Evolutionary conservation across 1,140 invertebrate species (phyloP).

Genomic region (Amyelois transitella): DNA sequence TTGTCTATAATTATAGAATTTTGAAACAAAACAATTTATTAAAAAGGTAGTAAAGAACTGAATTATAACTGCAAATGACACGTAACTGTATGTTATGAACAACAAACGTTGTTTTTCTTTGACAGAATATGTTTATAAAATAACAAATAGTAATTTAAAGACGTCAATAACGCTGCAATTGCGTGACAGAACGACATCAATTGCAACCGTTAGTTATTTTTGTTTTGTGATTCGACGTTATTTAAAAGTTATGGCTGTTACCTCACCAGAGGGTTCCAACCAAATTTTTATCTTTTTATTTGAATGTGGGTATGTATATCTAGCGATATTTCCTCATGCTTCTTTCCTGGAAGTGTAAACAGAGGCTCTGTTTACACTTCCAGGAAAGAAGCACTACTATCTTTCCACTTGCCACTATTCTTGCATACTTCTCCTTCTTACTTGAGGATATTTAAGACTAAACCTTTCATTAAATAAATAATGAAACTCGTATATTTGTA

Average conservation of each 20-base stretch:
- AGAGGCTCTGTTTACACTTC: too few relatives aligned
- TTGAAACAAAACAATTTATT: not conserved
- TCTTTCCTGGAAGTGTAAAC: too few relatives aligned
- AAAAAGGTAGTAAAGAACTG: not conserved
- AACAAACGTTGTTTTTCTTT: not conserved
- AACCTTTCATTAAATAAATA: too few relatives aligned
- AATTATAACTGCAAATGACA: not conserved
- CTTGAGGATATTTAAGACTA: too few relatives aligned
- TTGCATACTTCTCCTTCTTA: too few relatives aligned
- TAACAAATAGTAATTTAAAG: not conserved
- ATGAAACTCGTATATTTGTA: too few relatives aligned
- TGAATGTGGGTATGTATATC: too few relatives aligned
- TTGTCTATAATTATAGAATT: not conserved
- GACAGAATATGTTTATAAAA: not conserved
- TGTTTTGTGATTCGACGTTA: not conserved
- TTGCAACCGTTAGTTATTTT: not conserved
- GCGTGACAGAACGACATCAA: constrained; percentile 2
- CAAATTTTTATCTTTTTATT: too few relatives aligned
- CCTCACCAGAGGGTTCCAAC: too few relatives aligned
- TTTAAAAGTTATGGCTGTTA: not conserved
- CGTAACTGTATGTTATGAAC: not conserved
- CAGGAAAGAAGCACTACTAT: too few relatives aligned
- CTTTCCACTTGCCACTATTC: too few relatives aligned
- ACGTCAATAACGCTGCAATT: not conserved
- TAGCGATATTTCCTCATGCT: too few relatives aligned